These are phyloP conservation scores for Drosophila quasianomalipes DNA, from an alignment of 2,888 invertebrate species.

Conservation along the genomic window DNA sequence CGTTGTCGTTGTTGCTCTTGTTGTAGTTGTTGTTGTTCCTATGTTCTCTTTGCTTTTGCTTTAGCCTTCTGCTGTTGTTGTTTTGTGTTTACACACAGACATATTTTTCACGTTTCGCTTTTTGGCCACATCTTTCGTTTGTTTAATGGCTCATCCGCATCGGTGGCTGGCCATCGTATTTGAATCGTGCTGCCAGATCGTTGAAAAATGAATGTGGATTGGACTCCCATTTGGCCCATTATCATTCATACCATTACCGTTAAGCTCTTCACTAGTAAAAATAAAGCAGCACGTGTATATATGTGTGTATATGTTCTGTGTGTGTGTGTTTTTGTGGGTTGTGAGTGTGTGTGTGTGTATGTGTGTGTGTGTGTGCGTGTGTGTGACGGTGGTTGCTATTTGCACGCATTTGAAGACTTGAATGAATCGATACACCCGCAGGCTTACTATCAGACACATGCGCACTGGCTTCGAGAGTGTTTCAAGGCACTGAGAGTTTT, in stretches of 20 bases:
- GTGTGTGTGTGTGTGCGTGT: constrained; percentile 13
- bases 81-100: constrained; percentile 57
- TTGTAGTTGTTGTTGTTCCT: background rate
- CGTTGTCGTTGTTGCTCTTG: constrained; percentile 1
- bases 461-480: constrained; percentile 34
- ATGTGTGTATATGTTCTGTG: constrained; percentile 1
- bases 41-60: constrained; percentile 23
- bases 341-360: constrained; percentile 5
- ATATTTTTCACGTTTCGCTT: constrained; percentile 52
- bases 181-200: constrained; percentile 52
- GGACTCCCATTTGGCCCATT: constrained; percentile 6
- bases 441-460: constrained; percentile 54
- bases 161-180: constrained; percentile 7
- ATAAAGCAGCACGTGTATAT: constrained; percentile 14
- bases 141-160: constrained; percentile 48
- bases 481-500: constrained; percentile 14
- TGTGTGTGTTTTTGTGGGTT: constrained; percentile 6
- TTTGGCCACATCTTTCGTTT: constrained; percentile 73
- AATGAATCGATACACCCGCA: constrained; percentile 74
- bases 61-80: constrained; percentile 25
- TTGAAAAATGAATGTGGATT: constrained; percentile 18
- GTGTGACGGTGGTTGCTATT: constrained; percentile 45
- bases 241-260: constrained; percentile 28
- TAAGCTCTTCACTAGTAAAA: constrained; percentile 40
- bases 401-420: constrained; percentile 50